Base-by-base conservation (phyloP, 2,797 vertebrate genomes). In the Aeoliscus strigatus region DNA sequence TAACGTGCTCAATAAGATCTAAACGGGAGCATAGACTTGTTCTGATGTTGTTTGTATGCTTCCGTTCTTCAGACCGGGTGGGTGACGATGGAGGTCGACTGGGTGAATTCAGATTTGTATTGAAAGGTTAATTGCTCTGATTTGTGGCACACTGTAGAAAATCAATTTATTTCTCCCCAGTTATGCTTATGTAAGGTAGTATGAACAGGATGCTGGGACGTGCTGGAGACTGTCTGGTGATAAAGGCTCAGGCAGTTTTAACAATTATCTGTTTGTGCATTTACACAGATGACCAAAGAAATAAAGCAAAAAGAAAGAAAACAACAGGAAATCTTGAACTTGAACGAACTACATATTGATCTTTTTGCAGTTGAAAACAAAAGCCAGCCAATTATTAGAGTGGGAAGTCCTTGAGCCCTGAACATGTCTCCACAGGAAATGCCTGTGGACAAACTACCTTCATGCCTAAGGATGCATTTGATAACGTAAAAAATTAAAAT, bases 1-100 rank as follows among this genome's bases (percentile, higher is more conserved):
- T 64, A 79, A 72, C 62, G 12, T 38, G 15, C 55, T 40, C 73
- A 78, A 83, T 77, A 61, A 75, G 72, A 72, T 71, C 55, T 53
- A 69, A 66, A 49, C 26, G 60, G 18, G 36, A 14, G 35, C n/a
- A 4, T 25, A 1, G 50, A 39, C 41, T 60, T 54, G 39, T 42
- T 60, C 55, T 36, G 18, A 21, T 21, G 6, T 21, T 9, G 2
- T 5, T 10, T 16, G 32, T 16, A 3, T 34, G n/a, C 12, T 5
- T 28, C 12, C 5, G 35, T 6, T 36, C 52, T 49, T 32, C 24
- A 28, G 29, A 37, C 14, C 34, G 57, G 28, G 49, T 40, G 35
- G 10, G 14, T 28, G 4, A 41, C 9, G 2, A 27, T 11, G 9
- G n/a, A n/a, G n/a, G n/a, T n/a, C n/a, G n/a, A n/a, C n/a, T n/a